Percentiles rank a stretch among this genome's conserved stretches.
Conservation (phyloP, 2,113 vertebrate species). For the Trinectes maculatus region DNA sequence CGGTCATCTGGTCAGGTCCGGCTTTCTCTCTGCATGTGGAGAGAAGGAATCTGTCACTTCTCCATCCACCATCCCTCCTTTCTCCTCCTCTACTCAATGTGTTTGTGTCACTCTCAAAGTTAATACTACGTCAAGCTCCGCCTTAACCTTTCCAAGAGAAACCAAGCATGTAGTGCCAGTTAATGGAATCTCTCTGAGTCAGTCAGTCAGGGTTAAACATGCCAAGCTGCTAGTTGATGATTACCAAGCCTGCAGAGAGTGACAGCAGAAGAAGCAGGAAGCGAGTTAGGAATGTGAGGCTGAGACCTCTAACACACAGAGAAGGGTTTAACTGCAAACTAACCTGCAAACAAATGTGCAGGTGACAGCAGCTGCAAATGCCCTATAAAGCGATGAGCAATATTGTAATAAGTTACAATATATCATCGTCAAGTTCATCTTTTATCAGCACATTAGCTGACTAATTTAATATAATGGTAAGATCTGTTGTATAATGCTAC, state of each 20-base stretch:
- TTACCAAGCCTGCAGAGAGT: slow-evolving; percentile 7
- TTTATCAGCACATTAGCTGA: not conserved
- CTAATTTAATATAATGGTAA: not conserved
- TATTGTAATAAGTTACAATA: not conserved
- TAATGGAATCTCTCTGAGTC: slow-evolving; percentile 17
- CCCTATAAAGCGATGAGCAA: not conserved
- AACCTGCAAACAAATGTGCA: not conserved
- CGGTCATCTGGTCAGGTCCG: slow-evolving; percentile 67
- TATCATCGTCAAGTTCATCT: not conserved
- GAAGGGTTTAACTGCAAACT: too few species aligned
- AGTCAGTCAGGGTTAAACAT: slow-evolving; percentile 35
- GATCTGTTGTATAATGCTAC: not conserved
- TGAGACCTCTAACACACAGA: not conserved
- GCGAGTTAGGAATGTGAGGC: slow-evolving; percentile 20
- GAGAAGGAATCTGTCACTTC: slow-evolving; percentile 74
- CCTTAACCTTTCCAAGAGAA: not conserved
- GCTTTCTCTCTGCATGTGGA: slow-evolving; percentile 70
- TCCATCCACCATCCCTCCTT: slow-evolving; percentile 22
- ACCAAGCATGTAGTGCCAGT: slow-evolving; percentile 1
- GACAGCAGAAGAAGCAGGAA: slow-evolving; percentile 3
- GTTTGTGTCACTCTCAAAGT: slow-evolving; percentile 7
- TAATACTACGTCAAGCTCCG: slow-evolving; percentile 22
- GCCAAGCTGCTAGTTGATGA: slow-evolving; percentile 41
- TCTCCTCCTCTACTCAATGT: not conserved
- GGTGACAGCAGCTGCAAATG: not conserved